Conservation (phyloP, 2,888 invertebrate genomes). For the Hetaerina titia region DNA sequence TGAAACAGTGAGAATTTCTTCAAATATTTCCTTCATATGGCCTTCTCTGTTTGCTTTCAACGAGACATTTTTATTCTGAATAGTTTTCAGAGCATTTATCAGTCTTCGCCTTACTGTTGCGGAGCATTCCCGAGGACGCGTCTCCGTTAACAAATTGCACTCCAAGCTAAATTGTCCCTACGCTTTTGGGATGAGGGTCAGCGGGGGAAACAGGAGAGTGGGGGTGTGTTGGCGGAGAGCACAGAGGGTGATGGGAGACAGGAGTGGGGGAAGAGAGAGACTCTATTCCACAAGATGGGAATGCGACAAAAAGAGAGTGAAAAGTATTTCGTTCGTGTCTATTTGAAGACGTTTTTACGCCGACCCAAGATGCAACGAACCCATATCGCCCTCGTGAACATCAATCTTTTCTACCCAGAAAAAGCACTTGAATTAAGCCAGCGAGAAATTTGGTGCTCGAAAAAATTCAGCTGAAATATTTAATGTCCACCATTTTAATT, state of each 20-base stretch:
- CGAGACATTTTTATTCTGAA: not conserved
- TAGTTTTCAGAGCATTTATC: not conserved
- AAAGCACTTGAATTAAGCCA: not conserved
- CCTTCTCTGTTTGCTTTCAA: not conserved
- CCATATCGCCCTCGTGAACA: not conserved
- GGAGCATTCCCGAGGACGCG: not conserved
- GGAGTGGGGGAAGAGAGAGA: not conserved
- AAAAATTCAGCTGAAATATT: not conserved
- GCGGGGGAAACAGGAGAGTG: not conserved
- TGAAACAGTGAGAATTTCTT: no score
- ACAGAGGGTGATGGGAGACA: not conserved
- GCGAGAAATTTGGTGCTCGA: not conserved
- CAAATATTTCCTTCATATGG: not conserved
- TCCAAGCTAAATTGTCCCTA: not conserved
- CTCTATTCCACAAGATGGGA: not conserved
- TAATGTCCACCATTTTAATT: not conserved
- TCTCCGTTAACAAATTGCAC: constrained; percentile 35
- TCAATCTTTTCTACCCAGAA: not conserved
- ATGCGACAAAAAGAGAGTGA: not conserved
- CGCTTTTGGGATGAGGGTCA: not conserved
- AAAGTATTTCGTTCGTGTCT: not conserved
- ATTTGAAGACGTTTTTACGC: not conserved
- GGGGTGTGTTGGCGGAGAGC: not conserved
- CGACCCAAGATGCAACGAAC: not conserved
- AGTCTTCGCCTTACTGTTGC: not conserved